Percentiles rank a stretch among this genome's conserved stretches.
Evolutionary conservation across 2,113 vertebrate species (phyloP).

Genomic region (Arothron firmamentum): DNA sequence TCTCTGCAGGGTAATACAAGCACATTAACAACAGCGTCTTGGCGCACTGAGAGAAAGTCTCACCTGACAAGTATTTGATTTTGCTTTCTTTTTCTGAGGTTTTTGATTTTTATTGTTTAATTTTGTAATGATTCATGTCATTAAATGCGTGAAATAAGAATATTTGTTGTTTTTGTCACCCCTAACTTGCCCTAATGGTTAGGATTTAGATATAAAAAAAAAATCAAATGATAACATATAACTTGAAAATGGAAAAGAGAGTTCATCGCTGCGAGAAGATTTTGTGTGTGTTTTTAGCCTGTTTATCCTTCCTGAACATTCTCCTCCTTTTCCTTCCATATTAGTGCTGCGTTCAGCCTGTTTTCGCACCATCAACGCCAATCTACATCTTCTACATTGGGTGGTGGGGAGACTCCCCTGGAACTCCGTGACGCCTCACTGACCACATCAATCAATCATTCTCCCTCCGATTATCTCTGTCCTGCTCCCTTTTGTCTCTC

Average conservation of each 20-base stretch:
- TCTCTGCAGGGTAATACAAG: conserved; percentile 49
- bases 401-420: conserved; percentile 43
- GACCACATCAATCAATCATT: conserved; percentile 78
- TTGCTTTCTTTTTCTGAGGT: background rate
- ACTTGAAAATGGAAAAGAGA: background rate
- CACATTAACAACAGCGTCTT: conserved; percentile 34
- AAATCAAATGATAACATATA: no score
- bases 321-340: conserved; percentile 41
- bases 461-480: conserved; percentile 58
- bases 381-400: conserved; percentile 54
- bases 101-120: background rate
- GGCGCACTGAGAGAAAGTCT: conserved; percentile 14
- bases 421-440: conserved; percentile 75
- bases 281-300: conserved; percentile 31
- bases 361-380: conserved; percentile 56
- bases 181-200: no score
- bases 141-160: background rate
- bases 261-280: background rate
- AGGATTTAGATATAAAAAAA: no score
- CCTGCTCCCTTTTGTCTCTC: conserved; percentile 65
- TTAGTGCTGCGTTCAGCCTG: conserved; percentile 40
- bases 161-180: background rate
- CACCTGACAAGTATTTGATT: conserved; percentile 33
- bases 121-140: background rate
- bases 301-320: conserved; percentile 35